Base-by-base conservation (phyloP, 2,888 invertebrate genomes). In the Chouioia cunea region DNA sequence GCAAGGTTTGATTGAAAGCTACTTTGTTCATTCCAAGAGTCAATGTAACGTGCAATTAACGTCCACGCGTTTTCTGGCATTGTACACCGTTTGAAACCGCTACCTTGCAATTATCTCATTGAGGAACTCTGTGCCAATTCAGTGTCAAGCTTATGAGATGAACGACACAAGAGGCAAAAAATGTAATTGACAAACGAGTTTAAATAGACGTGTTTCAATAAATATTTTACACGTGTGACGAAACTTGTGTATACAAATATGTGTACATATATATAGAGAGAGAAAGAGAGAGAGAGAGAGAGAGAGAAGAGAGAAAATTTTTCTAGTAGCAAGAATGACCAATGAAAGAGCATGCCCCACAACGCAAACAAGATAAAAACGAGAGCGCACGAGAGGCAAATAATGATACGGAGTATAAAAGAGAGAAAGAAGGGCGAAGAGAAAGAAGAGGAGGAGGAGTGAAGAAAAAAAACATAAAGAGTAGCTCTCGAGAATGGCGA, bases 41-140 rank as follows among this genome's bases (percentile, higher is more conserved):
- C 36, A 36, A 10, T 36, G 36, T 36, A 36, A 36, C 6, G 1
- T 36, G 36, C 36, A 36, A 36, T 36, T 36, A 36, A 10, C 36
- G 36, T 36, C 6, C n/a, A n/a, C n/a, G n/a, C n/a, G n/a, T n/a
- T 36, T 36, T 3, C 36, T 10, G 36, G 36, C 36, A 36, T 10
- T 36, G 36, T 27, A 27, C 27, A 27, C 27, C 27, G 43, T 3
- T 36, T 22, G 23, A 47, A 46, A 46, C 58, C 4, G 4, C 18
- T 36, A 18, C 57, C 57, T 16, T 18, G 57, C 18, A 57, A 57
- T 57, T 57, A 57, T 57, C 44, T 44, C 57, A 57, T 57, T 44
- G 44, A 18, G 44, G 18, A 57, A 44, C 44, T 23, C 16, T 15
- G 27, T 4, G 2, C 27, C 27, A 1, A n/a, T 23, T 36, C 36